Base-by-base conservation (phyloP, 2,888 invertebrate species). In the Drosophila emarginata region DNA sequence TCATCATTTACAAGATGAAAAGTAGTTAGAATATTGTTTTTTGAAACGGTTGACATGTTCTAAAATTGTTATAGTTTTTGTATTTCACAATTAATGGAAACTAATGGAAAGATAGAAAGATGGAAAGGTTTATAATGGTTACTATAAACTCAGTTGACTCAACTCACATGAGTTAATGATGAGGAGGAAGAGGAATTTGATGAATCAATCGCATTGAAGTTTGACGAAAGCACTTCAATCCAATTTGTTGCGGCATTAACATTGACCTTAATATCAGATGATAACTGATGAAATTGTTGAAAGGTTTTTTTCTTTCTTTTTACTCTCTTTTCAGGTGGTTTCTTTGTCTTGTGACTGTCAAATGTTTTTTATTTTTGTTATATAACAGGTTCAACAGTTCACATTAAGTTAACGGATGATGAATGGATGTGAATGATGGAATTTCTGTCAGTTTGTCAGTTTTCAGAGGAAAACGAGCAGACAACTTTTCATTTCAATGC, bases 261-360 rank as follows among this genome's bases (percentile, higher is more conserved):
- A 88, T 89, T 87, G 87, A 87, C 88, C 89, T 88, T 80, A 89
- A 89, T 88, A 80, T 45, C 21, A 51, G 50, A 32, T 76, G 50
- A 32, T 76, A 87, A 74, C 77, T 72, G 79, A 53, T 61, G 56
- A 54, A 52, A 52, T 72, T 59, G 52, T 62, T 66, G 36, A 61
- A 45, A 45, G 18, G 61, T 64, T 67, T 76, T 57, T 62, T 21
- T 66, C 7, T n/a, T 39, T 54, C 23, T 52, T 12, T 50, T 74
- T 51, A 62, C 62, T 87, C 79, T 77, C 71, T 79, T 75, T 82
- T 84, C 60, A 68, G 9, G 7, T 32, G 32, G 2, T 68, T 77
- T 66, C 71, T 78, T 70, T 61, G 62, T 80, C 71, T 84, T 70
- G 79, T 73, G 67, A 68, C 76, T 32, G 32, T 32, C 32, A 32